phyloP scores from a whole-genome alignment of 2,888 invertebrate species.

The Elegia similella region DNA sequence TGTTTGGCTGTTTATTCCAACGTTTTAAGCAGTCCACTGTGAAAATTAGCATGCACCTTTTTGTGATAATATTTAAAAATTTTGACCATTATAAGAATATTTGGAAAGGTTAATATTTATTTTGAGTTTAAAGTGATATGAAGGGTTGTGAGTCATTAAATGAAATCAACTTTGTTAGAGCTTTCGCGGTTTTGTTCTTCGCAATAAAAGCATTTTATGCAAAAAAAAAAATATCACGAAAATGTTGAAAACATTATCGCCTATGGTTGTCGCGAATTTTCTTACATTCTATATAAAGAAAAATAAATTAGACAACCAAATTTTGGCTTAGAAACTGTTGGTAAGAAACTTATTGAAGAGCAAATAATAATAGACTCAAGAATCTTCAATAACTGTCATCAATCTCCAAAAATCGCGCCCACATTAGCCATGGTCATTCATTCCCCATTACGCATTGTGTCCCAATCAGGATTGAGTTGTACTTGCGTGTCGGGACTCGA shows the following conservation, averaged over 20 bases:
- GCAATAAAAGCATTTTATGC: too few species aligned
- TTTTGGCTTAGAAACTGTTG: too few species aligned
- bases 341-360: too few species aligned
- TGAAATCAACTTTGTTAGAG: neutral
- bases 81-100: neutral
- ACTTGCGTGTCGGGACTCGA: constrained; percentile 8
- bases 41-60: constrained; percentile 48
- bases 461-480: constrained; percentile 25
- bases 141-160: neutral
- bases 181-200: too few species aligned
- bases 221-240: too few species aligned
- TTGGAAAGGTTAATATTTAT: constrained; percentile 4
- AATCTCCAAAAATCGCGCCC: neutral
- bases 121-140: neutral
- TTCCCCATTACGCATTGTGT: constrained; percentile 21
- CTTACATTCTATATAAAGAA: too few species aligned
- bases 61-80: constrained; percentile 19
- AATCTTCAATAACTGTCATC: constrained; percentile 3
- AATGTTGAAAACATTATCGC: too few species aligned
- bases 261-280: too few species aligned
- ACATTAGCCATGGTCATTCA: constrained; percentile 17
- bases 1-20: constrained; percentile 32
- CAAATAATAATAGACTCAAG: neutral
- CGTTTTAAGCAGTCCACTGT: constrained; percentile 35
- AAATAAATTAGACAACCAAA: too few species aligned